A percentile compares a stretch with the other conserved stretches of the same genome.
These are phyloP conservation scores for Micromys minutus DNA, from an alignment of 2,113 vertebrate species.

Conservation along the genomic window DNA sequence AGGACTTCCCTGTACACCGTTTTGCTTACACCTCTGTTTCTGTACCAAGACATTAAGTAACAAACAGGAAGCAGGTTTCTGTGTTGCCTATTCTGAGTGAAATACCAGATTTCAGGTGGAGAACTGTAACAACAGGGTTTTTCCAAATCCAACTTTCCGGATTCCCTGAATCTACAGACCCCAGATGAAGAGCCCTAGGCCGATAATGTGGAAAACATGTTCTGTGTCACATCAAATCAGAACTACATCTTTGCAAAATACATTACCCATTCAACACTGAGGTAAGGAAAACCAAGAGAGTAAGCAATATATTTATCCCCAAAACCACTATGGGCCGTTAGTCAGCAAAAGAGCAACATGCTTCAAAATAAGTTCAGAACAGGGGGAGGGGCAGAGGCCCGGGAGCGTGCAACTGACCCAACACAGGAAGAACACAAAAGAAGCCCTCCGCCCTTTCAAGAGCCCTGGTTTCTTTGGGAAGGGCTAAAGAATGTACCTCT, in stretches of 20 bases:
- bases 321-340: neutral
- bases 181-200: neutral
- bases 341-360: neutral
- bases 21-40: neutral
- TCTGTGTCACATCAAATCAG: conserved; percentile 4
- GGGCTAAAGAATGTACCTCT: neutral
- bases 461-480: neutral
- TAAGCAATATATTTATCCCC: neutral
- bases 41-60: neutral
- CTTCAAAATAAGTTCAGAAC: neutral
- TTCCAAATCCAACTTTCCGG: neutral
- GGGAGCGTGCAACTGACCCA: neutral
- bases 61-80: neutral
- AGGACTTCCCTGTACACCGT: neutral
- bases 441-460: neutral
- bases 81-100: neutral
- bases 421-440: neutral
- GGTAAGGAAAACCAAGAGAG: neutral
- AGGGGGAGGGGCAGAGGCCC: too few relatives aligned
- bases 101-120: conserved; percentile 28
- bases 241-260: conserved; percentile 45
- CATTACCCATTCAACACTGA: neutral
- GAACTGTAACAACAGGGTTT: neutral
- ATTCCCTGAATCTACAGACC: neutral
- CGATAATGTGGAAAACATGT: conserved; percentile 23